Percentiles rank a stretch among this genome's conserved stretches.
Conservation (phyloP, 2,888 invertebrate genomes). For the Tortricodes alternella region DNA sequence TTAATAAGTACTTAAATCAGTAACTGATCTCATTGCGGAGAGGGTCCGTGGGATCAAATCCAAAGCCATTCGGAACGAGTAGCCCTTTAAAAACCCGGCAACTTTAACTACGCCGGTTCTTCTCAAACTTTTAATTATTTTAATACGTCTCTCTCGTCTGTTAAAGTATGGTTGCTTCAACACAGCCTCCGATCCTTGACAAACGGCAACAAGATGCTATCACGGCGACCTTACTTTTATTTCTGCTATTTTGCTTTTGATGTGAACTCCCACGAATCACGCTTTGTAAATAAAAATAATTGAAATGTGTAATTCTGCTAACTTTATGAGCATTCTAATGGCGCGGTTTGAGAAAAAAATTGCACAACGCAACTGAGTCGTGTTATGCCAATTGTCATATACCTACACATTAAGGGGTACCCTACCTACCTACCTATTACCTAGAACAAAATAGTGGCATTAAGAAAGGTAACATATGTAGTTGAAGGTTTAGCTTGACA, state of each 20-base stretch:
- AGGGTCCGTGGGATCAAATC: too few relatives aligned
- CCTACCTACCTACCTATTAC: too few relatives aligned
- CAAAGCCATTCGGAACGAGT: too few relatives aligned
- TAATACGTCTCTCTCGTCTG: too few relatives aligned
- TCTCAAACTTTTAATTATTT: too few relatives aligned
- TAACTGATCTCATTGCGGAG: too few relatives aligned
- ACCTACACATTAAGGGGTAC: background rate
- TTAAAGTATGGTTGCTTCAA: background rate
- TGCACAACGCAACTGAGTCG: constrained; percentile 1
- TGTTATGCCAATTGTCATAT: background rate
- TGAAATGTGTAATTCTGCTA: constrained; percentile 30
- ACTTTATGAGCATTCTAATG: constrained; percentile 23
- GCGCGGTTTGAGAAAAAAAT: constrained; percentile 8
- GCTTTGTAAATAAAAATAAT: constrained; percentile 30
- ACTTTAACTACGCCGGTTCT: too few relatives aligned
- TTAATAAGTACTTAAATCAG: too few relatives aligned
- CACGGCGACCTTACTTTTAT: constrained; percentile 25
- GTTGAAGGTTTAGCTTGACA: too few relatives aligned
- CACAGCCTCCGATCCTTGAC: background rate
- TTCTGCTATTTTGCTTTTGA: constrained; percentile 24
- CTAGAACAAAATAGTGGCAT: too few relatives aligned
- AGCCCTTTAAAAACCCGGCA: too few relatives aligned
- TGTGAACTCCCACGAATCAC: constrained; percentile 28
- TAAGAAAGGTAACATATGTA: too few relatives aligned
- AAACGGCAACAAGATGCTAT: constrained; percentile 14